A percentile compares a stretch with the other conserved stretches of the same genome.
These are phyloP conservation scores for Spizaetus ornatus DNA, from an alignment of 2,113 vertebrate genomes.

Conservation along the genomic window DNA sequence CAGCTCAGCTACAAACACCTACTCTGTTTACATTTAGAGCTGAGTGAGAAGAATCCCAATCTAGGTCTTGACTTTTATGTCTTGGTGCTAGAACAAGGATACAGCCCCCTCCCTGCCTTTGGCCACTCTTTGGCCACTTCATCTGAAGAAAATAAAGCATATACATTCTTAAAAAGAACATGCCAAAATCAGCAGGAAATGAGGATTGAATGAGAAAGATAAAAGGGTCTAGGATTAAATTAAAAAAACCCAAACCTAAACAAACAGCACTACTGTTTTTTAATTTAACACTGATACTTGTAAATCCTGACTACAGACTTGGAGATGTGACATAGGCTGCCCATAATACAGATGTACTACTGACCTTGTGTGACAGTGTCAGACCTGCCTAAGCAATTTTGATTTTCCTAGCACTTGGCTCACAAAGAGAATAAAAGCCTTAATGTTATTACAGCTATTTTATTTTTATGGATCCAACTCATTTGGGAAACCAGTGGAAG, in stretches of 20 bases:
- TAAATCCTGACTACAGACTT: background rate
- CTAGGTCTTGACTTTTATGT: background rate
- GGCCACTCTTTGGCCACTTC: background rate
- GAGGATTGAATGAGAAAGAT: background rate
- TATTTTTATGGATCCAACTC: background rate
- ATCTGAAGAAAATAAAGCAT: background rate
- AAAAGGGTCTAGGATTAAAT: background rate
- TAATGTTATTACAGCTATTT: background rate
- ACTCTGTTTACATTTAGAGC: background rate
- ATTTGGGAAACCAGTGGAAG: background rate
- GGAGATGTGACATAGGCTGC: background rate
- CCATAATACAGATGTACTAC: background rate
- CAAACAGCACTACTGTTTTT: background rate
- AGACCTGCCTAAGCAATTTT: background rate
- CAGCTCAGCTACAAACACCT: background rate
- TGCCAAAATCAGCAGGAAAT: background rate
- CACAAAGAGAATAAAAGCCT: background rate
- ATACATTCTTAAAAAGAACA: background rate
- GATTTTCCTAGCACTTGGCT: background rate
- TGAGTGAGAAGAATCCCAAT: background rate
- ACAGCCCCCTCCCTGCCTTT: background rate
- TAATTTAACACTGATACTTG: background rate
- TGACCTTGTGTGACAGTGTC: background rate
- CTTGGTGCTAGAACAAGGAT: background rate
- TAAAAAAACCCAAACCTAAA: fast-evolving